A percentile compares a stretch with the other conserved stretches of the same genome.
Conservation (phyloP, 2,888 invertebrate species). For the Drosophila histrio region DNA sequence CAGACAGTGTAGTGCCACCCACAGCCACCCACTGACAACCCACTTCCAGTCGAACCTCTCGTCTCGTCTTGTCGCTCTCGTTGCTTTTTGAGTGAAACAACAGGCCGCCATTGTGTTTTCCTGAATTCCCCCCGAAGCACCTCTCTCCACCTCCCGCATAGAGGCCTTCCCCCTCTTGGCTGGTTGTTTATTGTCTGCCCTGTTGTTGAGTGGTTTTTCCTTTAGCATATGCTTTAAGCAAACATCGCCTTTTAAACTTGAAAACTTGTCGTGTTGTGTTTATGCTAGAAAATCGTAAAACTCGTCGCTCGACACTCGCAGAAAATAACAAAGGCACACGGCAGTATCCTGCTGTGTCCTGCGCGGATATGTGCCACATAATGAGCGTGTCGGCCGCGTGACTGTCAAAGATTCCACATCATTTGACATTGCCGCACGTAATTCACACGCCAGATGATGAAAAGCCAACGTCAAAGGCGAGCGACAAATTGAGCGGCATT, state of each 20-base stretch:
- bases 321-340: conserved; percentile 52
- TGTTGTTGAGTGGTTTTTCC: conserved; percentile 75
- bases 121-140: conserved; percentile 16
- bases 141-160: background rate
- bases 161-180: background rate
- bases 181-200: conserved; percentile 74
- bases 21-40: conserved; percentile 50
- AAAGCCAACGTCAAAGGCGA: conserved; percentile 66
- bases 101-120: conserved; percentile 73
- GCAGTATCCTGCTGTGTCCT: conserved; percentile 50
- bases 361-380: conserved; percentile 55
- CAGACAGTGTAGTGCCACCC: conserved; percentile 29
- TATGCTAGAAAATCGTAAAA: conserved; percentile 21
- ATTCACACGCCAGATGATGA: conserved; percentile 68
- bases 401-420: conserved; percentile 77
- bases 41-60: conserved; percentile 59
- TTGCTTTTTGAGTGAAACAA: conserved; percentile 73
- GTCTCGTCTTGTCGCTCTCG: conserved; percentile 51
- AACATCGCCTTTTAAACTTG: conserved; percentile 76
- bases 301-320: conserved; percentile 6
- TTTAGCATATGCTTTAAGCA: conserved; percentile 73
- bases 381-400: conserved; percentile 75
- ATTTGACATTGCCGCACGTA: conserved; percentile 79
- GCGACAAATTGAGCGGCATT: conserved; percentile 70
- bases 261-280: conserved; percentile 43